phyloP scores from a whole-genome alignment of 2,113 vertebrate genomes.

The Saiga tatarica region DNA sequence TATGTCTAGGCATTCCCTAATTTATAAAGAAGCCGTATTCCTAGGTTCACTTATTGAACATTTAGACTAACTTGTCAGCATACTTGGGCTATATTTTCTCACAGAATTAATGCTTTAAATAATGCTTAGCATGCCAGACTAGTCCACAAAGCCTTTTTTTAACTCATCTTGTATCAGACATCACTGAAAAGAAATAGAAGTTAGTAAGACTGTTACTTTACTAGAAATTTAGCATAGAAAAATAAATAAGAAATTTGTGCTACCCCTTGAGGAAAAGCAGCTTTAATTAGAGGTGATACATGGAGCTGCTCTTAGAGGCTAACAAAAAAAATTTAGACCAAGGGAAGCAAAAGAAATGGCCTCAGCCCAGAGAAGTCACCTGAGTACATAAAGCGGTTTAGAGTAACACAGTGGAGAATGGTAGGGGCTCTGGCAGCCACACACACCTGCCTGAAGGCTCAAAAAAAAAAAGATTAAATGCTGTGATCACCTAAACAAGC shows the following conservation, averaged over 20 bases:
- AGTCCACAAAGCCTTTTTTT: conserved; percentile 20
- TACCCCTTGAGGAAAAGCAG: conserved; percentile 4
- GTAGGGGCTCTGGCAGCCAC: not conserved
- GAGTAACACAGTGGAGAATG: not conserved
- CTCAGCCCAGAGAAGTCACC: not conserved
- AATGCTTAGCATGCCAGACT: conserved; percentile 25
- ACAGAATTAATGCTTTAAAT: conserved; percentile 23
- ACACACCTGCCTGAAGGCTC: not conserved
- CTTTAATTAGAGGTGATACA: conserved; percentile 42
- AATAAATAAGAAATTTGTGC: conserved; percentile 28
- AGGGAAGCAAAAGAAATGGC: not conserved
- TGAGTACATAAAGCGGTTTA: not conserved
- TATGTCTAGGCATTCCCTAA: not conserved
- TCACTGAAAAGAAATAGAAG: conserved; percentile 14
- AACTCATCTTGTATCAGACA: conserved; percentile 31
- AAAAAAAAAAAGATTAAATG: not conserved
- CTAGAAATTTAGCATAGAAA: conserved; percentile 6
- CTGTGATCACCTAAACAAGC: not conserved
- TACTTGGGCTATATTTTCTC: not conserved
- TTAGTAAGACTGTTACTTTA: conserved; percentile 23
- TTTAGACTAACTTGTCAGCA: not conserved
- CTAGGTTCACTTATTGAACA: not conserved
- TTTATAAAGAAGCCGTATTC: conserved; percentile 31
- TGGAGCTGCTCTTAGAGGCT: not conserved
- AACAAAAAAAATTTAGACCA: not conserved